These are phyloP conservation scores for Pseudomyrmex pallidus DNA, from an alignment of 1,140 invertebrate genomes.

Conservation along the genomic window DNA sequence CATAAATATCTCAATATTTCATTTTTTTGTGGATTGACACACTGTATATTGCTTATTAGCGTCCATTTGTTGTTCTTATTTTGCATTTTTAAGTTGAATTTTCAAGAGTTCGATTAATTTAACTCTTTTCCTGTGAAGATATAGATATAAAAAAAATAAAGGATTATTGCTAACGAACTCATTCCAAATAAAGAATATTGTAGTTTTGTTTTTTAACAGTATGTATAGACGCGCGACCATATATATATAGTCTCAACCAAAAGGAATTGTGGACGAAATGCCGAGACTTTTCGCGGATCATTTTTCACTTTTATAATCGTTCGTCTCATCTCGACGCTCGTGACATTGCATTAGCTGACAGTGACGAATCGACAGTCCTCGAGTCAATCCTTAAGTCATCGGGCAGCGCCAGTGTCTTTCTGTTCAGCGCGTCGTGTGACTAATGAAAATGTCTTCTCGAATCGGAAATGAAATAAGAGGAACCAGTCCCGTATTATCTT, in stretches of 20 bases:
- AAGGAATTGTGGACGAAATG: slow-evolving; percentile 66
- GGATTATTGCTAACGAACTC: not conserved
- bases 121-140: not conserved
- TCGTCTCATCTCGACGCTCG: slow-evolving; percentile 76
- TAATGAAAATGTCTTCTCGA: slow-evolving; percentile 70
- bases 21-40: no score
- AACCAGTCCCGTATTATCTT: slow-evolving; percentile 45
- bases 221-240: slow-evolving; percentile 10
- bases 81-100: no score
- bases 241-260: slow-evolving; percentile 13
- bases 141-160: not conserved
- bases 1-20: no score
- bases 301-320: slow-evolving; percentile 79
- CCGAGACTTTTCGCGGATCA: slow-evolving; percentile 78
- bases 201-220: slow-evolving; percentile 34
- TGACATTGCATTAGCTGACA: slow-evolving; percentile 79
- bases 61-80: no score
- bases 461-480: slow-evolving; percentile 53
- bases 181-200: not conserved
- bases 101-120: no score
- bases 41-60: no score
- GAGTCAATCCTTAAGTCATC: slow-evolving; percentile 78
- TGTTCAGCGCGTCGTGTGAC: slow-evolving; percentile 66
- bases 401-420: slow-evolving; percentile 63
- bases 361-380: slow-evolving; percentile 80